A percentile compares a stretch with the other conserved stretches of the same genome.
phyloP scores from a whole-genome alignment of 1,140 invertebrate species.

The Brachionus manjavacas region DNA sequence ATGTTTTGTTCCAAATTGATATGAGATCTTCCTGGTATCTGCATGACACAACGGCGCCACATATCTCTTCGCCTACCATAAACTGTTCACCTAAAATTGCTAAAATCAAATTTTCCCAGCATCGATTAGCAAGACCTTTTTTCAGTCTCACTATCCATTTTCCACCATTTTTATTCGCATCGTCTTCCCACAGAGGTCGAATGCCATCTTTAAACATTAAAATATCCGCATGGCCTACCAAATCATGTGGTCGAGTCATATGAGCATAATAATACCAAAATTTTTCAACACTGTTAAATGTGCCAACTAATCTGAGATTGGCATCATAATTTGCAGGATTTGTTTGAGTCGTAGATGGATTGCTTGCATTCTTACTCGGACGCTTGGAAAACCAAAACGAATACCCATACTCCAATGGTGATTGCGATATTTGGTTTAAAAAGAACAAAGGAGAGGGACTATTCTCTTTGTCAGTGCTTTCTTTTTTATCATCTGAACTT shows the following conservation, averaged over 20 bases:
- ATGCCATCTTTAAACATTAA: constrained; percentile 97
- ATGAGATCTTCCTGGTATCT: constrained; percentile 94
- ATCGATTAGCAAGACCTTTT: constrained; percentile 87
- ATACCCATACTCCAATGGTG: constrained; percentile 22
- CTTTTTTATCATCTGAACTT: not conserved
- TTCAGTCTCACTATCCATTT: constrained; percentile 92
- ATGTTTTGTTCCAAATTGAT: constrained; percentile 93
- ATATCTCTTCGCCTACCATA: constrained; percentile 96
- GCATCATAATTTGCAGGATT: constrained; percentile 34
- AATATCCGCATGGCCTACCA: constrained; percentile 84
- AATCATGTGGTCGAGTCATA: constrained; percentile 58
- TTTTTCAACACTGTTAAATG: constrained; percentile 42
- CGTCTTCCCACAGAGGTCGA: constrained; percentile 97
- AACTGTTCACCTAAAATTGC: constrained; percentile 92
- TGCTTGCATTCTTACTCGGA: constrained; percentile 12
- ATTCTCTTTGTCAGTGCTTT: not conserved
- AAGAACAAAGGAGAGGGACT: not conserved
- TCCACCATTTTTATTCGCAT: constrained; percentile 85
- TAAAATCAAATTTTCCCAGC: constrained; percentile 96
- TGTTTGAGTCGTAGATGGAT: not conserved
- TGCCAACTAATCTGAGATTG: constrained; percentile 39
- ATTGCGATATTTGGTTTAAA: constrained; percentile 3
- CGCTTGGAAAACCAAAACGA: constrained; percentile 41
- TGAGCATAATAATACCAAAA: constrained; percentile 41
- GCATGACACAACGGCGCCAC: constrained; percentile 90